Evolutionary conservation across 2,797 vertebrate species (phyloP).

Genomic region (Liasis olivaceus): DNA sequence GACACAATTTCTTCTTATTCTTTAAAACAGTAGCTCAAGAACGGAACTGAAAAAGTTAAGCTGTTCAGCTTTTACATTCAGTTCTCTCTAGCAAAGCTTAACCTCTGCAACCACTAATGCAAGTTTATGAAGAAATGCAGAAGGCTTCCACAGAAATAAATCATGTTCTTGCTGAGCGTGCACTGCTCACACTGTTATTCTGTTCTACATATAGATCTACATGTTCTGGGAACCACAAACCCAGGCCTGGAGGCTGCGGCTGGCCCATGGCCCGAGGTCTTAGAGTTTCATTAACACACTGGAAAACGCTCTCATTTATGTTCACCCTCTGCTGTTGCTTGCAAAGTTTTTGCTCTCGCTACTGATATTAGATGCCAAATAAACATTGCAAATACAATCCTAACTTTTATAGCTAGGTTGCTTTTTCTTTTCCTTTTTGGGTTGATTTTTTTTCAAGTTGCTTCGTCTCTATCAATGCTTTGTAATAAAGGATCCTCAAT

Average conservation of each 20-base stretch:
- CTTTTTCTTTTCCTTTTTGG: background rate
- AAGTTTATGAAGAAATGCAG: background rate
- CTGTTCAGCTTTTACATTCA: background rate
- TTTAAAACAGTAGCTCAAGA: background rate
- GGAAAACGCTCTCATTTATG: background rate
- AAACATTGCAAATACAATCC: background rate
- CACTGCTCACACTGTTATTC: background rate
- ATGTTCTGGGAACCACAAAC: background rate
- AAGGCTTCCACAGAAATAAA: background rate
- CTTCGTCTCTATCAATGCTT: background rate
- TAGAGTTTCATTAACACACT: background rate
- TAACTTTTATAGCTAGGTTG: background rate
- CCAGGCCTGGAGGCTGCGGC: background rate
- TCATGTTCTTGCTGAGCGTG: background rate
- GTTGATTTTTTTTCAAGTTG: background rate
- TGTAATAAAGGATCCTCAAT: background rate
- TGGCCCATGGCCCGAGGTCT: background rate
- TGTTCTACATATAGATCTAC: background rate
- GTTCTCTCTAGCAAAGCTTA: background rate
- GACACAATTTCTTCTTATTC: background rate
- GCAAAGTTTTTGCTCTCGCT: background rate
- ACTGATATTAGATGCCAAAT: background rate
- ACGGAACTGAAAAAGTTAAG: background rate
- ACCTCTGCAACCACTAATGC: background rate
- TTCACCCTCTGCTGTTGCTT: background rate